These are phyloP conservation scores for Celastrina argiolus DNA, from an alignment of 2,888 invertebrate species.

Conservation along the genomic window DNA sequence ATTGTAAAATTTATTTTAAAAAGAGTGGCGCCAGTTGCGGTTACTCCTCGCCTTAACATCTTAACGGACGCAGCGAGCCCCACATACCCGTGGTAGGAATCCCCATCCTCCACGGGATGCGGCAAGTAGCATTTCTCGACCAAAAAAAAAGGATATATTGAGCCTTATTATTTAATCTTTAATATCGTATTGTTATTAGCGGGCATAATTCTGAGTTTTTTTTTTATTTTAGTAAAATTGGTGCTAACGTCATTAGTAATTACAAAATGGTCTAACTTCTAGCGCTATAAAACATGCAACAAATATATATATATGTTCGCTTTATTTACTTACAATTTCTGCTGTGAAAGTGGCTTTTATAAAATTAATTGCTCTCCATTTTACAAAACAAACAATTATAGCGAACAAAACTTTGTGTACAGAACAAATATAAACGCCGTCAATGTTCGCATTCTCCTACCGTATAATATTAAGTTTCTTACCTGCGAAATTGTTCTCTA, in stretches of 20 bases:
- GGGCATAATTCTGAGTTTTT: too few relatives aligned
- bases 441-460: neutral
- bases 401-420: constrained; percentile 2
- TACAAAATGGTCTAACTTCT: neutral
- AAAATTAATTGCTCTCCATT: neutral
- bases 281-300: neutral
- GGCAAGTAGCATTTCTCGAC: too few relatives aligned
- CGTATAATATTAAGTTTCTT: constrained; percentile 10
- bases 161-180: too few relatives aligned
- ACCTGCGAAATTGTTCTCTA: neutral
- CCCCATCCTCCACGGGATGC: too few relatives aligned
- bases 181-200: too few relatives aligned
- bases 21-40: too few relatives aligned
- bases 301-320: neutral
- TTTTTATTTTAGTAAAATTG: too few relatives aligned
- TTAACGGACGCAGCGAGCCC: too few relatives aligned
- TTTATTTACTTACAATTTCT: neutral
- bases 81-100: too few relatives aligned
- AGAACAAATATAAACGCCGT: constrained; percentile 6
- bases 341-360: neutral
- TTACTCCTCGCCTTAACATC: too few relatives aligned
- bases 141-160: too few relatives aligned
- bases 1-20: too few relatives aligned
- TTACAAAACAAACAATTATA: neutral
- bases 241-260: neutral